Evolutionary conservation across 2,888 invertebrate genomes (phyloP), one percentile per base, ranked within the genome.

Genomic region (Himalopsyche anomala): DNA sequence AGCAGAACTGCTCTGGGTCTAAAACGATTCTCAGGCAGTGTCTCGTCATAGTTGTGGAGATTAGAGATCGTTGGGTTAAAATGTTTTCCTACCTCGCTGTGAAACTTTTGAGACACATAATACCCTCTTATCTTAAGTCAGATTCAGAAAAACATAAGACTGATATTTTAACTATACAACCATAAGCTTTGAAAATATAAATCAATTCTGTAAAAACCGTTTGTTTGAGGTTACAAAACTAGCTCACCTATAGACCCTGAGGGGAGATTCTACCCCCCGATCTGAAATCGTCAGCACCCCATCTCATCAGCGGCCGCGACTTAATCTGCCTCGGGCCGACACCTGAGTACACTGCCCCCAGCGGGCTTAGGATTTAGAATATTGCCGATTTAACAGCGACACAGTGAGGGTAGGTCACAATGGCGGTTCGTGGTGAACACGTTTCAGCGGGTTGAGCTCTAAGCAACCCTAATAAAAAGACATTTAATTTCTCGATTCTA

Each of bases 331-430:
- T 81, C 87, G 86, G 87, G 88, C 88, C 86, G 87, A 88, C 88
- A 88, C 88, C 88, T 88, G 88, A 88, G 88, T 87, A 88, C 87
- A 88, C 88, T 84, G 85, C 84, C 85, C 85, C 86, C 80, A 69
- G 86, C 74, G 28, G 84, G 85, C 82, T 87, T 88, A 87, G 85
- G 87, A 87, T 86, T 87, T 87, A 85, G 87, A 86, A 84, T 84
- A 86, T 86, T 84, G 85, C 87, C 87, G 83, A 62, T 87, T 83
- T 85, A 82, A 85, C 80, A 69, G 51, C 79, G 83, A 69, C 40
- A 84, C 82, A 55, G 42, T 80, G 45, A 69, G 83, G 83, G 62
- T 81, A 81, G 54, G 56, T 38, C 83, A 38, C 62, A 38, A 56
- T 55, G 19, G 83, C n/a, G 83, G 83, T 83, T 36, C 42, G 42